phyloP scores from a whole-genome alignment of 2,113 vertebrate genomes.

The Cyphomyrus discorhynchus region DNA sequence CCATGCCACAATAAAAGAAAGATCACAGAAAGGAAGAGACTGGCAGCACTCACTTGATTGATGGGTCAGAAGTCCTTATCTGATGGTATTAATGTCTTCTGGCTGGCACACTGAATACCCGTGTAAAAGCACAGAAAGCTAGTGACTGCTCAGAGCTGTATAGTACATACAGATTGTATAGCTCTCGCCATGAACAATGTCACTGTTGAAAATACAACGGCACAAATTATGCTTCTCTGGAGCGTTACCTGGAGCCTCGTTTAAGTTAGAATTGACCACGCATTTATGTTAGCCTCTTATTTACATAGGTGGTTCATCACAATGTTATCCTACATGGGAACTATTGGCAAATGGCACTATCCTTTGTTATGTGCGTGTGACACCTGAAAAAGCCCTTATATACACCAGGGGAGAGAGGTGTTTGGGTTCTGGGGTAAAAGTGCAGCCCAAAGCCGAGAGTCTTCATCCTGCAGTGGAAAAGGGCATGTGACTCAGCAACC shows the following conservation, averaged over 20 bases:
- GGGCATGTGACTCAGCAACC: neutral
- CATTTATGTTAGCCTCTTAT: neutral
- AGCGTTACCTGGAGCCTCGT: neutral
- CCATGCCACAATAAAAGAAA: neutral
- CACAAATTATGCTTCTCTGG: neutral
- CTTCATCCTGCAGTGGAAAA: slow-evolving; percentile 6
- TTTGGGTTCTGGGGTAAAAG: neutral
- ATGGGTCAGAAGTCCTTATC: neutral
- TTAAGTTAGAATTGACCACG: neutral
- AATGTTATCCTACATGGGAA: neutral
- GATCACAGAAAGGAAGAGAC: neutral
- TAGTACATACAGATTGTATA: neutral
- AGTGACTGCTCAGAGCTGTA: neutral
- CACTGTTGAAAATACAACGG: neutral
- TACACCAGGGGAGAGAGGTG: neutral
- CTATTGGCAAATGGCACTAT: neutral
- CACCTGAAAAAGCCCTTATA: neutral
- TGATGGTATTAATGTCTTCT: neutral
- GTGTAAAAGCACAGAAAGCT: neutral
- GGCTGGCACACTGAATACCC: neutral
- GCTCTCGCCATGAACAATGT: neutral
- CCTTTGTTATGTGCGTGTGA: neutral
- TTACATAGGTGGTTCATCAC: neutral
- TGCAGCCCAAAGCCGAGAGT: neutral
- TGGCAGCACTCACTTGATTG: neutral